Evolutionary conservation across 2,888 invertebrate genomes (phyloP).

Genomic region (Phortica okadai): DNA sequence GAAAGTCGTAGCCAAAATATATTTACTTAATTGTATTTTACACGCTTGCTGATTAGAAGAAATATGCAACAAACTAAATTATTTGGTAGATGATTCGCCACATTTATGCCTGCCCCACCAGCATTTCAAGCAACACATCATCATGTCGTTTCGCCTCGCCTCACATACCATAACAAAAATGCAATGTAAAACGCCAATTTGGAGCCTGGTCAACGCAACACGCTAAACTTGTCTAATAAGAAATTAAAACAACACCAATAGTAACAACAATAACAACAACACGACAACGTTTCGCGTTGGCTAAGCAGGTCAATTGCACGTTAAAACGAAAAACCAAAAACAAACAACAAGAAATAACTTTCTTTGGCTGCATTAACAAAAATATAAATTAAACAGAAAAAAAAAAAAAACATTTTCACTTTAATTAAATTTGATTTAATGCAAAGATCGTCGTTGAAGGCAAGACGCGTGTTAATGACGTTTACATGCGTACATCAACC

Average conservation of each 20-base stretch:
- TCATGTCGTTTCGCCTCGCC: not conserved
- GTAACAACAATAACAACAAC: constrained; percentile 25
- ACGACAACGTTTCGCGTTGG: constrained; percentile 40
- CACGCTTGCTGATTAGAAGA: constrained; percentile 16
- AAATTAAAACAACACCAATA: constrained; percentile 8
- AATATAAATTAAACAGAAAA: constrained; percentile 45
- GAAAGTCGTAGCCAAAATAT: constrained; percentile 17
- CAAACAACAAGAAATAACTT: constrained; percentile 16
- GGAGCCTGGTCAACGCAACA: constrained; percentile 18
- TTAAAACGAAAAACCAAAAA: constrained; percentile 12
- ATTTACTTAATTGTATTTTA: constrained; percentile 25
- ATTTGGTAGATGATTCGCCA: not conserved
- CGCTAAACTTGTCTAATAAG: constrained; percentile 26
- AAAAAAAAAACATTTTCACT: constrained; percentile 56
- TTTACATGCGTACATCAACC: not conserved
- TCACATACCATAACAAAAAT: not conserved
- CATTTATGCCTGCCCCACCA: too few species aligned
- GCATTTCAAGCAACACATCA: not conserved
- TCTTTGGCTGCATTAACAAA: constrained; percentile 38
- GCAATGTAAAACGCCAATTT: constrained; percentile 5
- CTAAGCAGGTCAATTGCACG: constrained; percentile 64
- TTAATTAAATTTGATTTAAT: constrained; percentile 63
- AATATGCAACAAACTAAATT: constrained; percentile 7
- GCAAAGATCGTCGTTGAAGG: not conserved
- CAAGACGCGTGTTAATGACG: not conserved